phyloP scores from a whole-genome alignment of 1,140 invertebrate species.

The Formica selysi region DNA sequence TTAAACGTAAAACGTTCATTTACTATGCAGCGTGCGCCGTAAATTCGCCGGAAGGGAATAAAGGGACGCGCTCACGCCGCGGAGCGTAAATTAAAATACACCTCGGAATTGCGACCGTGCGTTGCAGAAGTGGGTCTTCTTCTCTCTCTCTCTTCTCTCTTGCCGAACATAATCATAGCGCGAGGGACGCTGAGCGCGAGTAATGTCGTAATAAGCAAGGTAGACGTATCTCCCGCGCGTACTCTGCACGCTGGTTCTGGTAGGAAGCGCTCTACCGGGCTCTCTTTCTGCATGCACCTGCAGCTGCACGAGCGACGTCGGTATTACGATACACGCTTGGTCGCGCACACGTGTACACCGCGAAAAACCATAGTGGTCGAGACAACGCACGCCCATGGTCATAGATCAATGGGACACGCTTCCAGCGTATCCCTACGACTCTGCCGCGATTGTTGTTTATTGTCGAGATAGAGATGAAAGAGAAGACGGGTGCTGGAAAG shows the following conservation, averaged over 20 bases:
- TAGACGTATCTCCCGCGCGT: slow-evolving; percentile 57
- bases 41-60: slow-evolving; percentile 57
- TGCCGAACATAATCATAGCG: slow-evolving; percentile 37
- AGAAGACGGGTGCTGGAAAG: slow-evolving; percentile 57
- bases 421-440: slow-evolving; percentile 70
- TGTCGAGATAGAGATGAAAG: slow-evolving; percentile 62
- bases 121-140: slow-evolving; percentile 52
- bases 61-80: slow-evolving; percentile 39
- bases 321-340: slow-evolving; percentile 46
- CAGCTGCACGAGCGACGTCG: slow-evolving; percentile 34
- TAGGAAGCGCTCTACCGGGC: neutral
- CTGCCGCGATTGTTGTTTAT: slow-evolving; percentile 66
- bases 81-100: slow-evolving; percentile 50
- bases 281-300: slow-evolving; percentile 62
- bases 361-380: slow-evolving; percentile 64
- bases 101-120: slow-evolving; percentile 40
- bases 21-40: slow-evolving; percentile 30
- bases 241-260: slow-evolving; percentile 22
- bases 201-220: slow-evolving; percentile 62
- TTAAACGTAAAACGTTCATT: slow-evolving; percentile 59
- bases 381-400: slow-evolving; percentile 60
- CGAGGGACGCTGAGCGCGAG: slow-evolving; percentile 13
- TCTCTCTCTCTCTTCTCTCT: neutral
- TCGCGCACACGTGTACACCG: slow-evolving; percentile 13
- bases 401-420: slow-evolving; percentile 78